These are phyloP conservation scores for Sphaeramia orbicularis DNA, from an alignment of 2,797 vertebrate genomes.

Conservation along the genomic window DNA sequence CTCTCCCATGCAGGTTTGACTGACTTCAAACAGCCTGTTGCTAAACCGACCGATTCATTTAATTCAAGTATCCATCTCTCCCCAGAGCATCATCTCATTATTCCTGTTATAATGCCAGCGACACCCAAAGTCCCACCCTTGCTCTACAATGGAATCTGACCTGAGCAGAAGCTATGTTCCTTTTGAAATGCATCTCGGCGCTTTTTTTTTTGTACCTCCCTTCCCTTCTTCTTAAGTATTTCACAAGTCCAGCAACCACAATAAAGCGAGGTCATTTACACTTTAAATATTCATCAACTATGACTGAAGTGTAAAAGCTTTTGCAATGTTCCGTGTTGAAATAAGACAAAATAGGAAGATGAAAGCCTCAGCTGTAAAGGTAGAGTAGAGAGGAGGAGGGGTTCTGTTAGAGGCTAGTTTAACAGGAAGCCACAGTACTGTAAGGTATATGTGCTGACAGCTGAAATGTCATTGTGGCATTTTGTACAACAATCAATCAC, in stretches of 20 bases:
- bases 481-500: constrained; percentile 80
- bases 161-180: constrained; percentile 72
- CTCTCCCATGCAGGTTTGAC: constrained; percentile 53
- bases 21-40: constrained; percentile 74
- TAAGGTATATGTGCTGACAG: constrained; percentile 74
- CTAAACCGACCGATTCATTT: constrained; percentile 69
- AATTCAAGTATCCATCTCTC: constrained; percentile 78
- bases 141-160: constrained; percentile 80
- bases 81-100: constrained; percentile 82
- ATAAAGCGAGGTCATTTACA: constrained; percentile 46
- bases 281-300: constrained; percentile 56
- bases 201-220: constrained; percentile 28
- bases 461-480: constrained; percentile 83
- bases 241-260: constrained; percentile 44
- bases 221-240: constrained; percentile 54
- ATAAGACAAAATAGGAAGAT: constrained; percentile 49
- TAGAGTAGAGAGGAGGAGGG: constrained; percentile 5
- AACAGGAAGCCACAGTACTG: constrained; percentile 65
- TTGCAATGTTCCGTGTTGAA: constrained; percentile 60
- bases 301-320: constrained; percentile 46
- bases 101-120: constrained; percentile 83
- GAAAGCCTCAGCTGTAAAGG: constrained; percentile 42
- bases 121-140: constrained; percentile 84
- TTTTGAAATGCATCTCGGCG: constrained; percentile 79
- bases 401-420: constrained; percentile 56